A percentile compares a stretch with the other conserved stretches of the same genome.
These are phyloP conservation scores for Drosophila suboccidentalis DNA, from an alignment of 2,888 invertebrate species.

Conservation along the genomic window DNA sequence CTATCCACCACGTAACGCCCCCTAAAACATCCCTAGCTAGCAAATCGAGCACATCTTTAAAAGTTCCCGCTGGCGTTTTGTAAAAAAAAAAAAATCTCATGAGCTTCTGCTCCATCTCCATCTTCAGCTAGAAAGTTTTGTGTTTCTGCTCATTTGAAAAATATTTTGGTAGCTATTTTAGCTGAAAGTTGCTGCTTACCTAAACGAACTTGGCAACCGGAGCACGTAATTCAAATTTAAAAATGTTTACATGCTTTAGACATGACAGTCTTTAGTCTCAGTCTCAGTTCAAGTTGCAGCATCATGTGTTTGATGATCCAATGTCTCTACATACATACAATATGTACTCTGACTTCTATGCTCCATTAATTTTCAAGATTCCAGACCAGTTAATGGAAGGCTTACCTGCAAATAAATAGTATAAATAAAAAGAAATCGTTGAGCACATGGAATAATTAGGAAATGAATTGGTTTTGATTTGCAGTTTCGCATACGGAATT, in stretches of 20 bases:
- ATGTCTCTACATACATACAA: conserved; percentile 11
- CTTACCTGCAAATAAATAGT: conserved; percentile 51
- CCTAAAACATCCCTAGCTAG: background rate
- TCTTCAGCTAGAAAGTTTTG: conserved; percentile 52
- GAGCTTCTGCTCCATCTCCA: conserved; percentile 34
- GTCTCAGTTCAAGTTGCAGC: conserved; percentile 7
- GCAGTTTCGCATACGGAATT: conserved; percentile 37
- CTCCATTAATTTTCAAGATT: conserved; percentile 42
- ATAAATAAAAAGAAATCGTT: conserved; percentile 11
- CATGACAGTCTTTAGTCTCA: conserved; percentile 37
- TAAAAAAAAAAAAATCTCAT: conserved; percentile 57
- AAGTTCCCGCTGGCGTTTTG: conserved; percentile 47
- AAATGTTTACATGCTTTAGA: conserved; percentile 75
- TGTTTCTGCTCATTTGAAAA: conserved; percentile 54
- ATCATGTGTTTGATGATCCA: conserved; percentile 56
- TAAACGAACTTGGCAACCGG: conserved; percentile 52
- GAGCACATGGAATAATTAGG: conserved; percentile 47
- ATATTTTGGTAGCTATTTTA: conserved; percentile 25
- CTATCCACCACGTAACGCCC: background rate
- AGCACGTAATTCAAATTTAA: conserved; percentile 79
- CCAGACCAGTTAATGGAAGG: conserved; percentile 12
- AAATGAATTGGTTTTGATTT: conserved; percentile 47
- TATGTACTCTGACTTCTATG: conserved; percentile 5
- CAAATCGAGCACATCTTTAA: conserved; percentile 47
- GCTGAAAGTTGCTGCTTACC: conserved; percentile 17